Base-by-base conservation (phyloP, 2,888 invertebrate species). In the Rhogogaster chlorosoma region DNA sequence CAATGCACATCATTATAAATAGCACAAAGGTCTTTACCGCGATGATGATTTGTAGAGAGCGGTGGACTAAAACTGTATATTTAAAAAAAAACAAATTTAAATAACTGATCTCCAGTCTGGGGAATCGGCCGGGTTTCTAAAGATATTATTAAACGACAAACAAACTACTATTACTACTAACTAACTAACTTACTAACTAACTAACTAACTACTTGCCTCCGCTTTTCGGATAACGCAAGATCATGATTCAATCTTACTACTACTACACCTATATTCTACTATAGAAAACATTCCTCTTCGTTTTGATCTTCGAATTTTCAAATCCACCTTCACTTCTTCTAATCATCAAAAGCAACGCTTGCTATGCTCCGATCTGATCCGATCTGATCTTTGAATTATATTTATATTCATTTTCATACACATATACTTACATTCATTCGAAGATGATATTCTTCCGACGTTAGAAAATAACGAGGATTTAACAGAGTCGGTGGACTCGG, bases 1-100 rank as follows among this genome's bases (percentile, higher is more conserved):
- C 91, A 71, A 91, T 93, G 93, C 93, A 93, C 93, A 93, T 89
- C 90, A 93, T 92, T 92, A 91, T 91, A 93, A 91, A 93, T 92
- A 93, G 93, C 93, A 93, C 93, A 93, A 93, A 83, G 83, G 67
- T 83, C 83, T 70, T 67, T 70, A 49, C 83, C 61, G 80, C 67
- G 9, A 29, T 22, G 83, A 45, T 61, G n/a, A 22, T 57, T 26
- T 49, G 49, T 57, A 61, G 42, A 83, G n/a, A 45, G 61, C 49
- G 80, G 29, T 32, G 78, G 32, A 53, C 53, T 78, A 78, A 32
- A 29, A 92, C 87, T 92, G 91, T 91, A 92, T 90, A 91, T 53
- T 91, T 91, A 91, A 88, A 87, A n/a, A n/a, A n/a, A n/a, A n/a
- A n/a, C n/a, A n/a, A n/a, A n/a, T n/a, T 89, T 88, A 89, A 87